Evolutionary conservation across 2,797 vertebrate genomes (phyloP).

Genomic region (Scleropages formosus): DNA sequence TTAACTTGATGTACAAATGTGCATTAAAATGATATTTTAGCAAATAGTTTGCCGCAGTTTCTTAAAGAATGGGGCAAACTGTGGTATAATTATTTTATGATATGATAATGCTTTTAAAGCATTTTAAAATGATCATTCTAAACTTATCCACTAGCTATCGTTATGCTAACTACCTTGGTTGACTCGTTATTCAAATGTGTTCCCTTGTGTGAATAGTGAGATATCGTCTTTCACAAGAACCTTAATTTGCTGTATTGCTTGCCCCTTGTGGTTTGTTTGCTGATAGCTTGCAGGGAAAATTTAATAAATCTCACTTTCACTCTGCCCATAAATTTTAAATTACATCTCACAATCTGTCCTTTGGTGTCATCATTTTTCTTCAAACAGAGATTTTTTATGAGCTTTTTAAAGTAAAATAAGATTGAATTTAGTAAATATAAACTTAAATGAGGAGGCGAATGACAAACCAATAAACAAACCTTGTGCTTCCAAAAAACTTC

Average conservation of each 20-base stretch:
- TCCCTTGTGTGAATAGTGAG: neutral
- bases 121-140: no score
- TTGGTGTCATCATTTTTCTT: neutral
- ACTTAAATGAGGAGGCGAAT: neutral
- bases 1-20: no score
- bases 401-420: neutral
- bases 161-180: no score
- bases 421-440: neutral
- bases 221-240: neutral
- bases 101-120: no score
- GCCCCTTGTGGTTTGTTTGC: neutral
- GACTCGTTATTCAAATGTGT: constrained; percentile 6
- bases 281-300: neutral
- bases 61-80: no score
- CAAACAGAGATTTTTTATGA: neutral
- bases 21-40: no score
- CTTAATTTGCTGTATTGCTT: neutral
- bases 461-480: neutral
- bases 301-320: constrained; percentile 18
- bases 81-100: no score
- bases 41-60: no score
- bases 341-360: neutral
- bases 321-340: constrained; percentile 5
- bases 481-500: neutral
- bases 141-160: no score